Conservation (phyloP, 2,113 vertebrate species). For the Neopipo cinnamomea region DNA sequence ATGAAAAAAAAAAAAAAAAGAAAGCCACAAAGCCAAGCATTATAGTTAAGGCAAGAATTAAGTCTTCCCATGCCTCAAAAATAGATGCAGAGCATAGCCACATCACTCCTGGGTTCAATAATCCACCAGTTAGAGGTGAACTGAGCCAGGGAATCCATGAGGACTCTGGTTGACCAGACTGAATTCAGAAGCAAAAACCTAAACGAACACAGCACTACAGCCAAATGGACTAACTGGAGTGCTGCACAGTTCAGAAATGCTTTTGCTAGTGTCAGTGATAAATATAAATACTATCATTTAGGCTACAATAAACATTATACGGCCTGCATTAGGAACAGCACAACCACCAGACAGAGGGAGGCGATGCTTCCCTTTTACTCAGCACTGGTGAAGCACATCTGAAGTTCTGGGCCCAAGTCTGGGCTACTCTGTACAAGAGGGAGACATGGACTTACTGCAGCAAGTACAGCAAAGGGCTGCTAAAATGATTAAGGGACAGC, state of each 20-base stretch:
- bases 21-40: not conserved
- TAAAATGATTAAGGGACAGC: not conserved
- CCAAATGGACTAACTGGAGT: not conserved
- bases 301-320: not conserved
- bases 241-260: not conserved
- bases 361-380: not conserved
- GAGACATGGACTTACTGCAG: not conserved
- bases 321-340: not conserved
- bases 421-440: not conserved
- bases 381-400: not conserved
- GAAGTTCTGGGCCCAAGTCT: not conserved
- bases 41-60: not conserved
- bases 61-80: not conserved
- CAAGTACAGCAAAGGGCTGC: not conserved
- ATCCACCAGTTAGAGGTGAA: not conserved
- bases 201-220: not conserved
- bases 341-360: not conserved
- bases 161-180: not conserved
- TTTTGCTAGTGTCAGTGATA: not conserved
- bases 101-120: not conserved
- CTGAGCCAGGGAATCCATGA: not conserved
- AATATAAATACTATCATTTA: not conserved
- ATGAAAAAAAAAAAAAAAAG: not conserved
- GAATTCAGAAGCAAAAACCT: not conserved
- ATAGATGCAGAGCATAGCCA: not conserved